phyloP scores from a whole-genome alignment of 2,113 vertebrate species.

The Amblyopsis rosae region DNA sequence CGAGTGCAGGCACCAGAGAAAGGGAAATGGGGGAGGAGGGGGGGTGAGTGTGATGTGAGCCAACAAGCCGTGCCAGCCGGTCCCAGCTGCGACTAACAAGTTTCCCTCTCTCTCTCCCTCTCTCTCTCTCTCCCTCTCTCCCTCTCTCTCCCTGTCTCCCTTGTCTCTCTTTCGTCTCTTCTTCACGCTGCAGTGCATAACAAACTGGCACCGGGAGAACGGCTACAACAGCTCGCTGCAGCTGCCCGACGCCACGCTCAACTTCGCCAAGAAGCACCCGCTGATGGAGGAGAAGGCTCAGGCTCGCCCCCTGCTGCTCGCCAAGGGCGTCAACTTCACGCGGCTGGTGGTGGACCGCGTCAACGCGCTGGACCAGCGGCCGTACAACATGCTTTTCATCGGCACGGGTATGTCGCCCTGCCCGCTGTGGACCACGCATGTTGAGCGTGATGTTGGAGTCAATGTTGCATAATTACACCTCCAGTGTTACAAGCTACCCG shows the following conservation, averaged over 20 bases:
- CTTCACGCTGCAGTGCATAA: constrained; percentile 84
- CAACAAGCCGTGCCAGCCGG: constrained; percentile 53
- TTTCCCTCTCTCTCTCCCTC: constrained; percentile 32
- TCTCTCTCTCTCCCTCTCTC: background rate
- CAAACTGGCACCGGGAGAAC: constrained; percentile 83
- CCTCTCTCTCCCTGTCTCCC: background rate
- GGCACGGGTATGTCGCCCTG: constrained; percentile 83
- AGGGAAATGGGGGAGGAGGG: background rate
- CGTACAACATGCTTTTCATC: constrained; percentile 89
- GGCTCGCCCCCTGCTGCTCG: constrained; percentile 89
- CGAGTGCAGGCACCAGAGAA: background rate
- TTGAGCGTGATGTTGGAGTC: background rate
- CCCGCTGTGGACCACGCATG: background rate
- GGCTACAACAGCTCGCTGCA: constrained; percentile 89
- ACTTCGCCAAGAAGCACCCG: constrained; percentile 96
- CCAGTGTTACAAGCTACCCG: background rate
- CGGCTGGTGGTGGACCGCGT: constrained; percentile 86
- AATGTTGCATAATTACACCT: background rate
- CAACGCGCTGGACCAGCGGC: constrained; percentile 75
- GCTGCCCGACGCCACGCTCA: constrained; percentile 92
- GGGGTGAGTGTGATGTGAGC: constrained; percentile 18
- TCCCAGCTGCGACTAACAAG: constrained; percentile 53
- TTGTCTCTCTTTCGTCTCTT: background rate
- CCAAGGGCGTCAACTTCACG: constrained; percentile 92
- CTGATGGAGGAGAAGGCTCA: constrained; percentile 88